Base-by-base conservation (phyloP, 2,113 vertebrate species). In the Hippocampus comes region DNA sequence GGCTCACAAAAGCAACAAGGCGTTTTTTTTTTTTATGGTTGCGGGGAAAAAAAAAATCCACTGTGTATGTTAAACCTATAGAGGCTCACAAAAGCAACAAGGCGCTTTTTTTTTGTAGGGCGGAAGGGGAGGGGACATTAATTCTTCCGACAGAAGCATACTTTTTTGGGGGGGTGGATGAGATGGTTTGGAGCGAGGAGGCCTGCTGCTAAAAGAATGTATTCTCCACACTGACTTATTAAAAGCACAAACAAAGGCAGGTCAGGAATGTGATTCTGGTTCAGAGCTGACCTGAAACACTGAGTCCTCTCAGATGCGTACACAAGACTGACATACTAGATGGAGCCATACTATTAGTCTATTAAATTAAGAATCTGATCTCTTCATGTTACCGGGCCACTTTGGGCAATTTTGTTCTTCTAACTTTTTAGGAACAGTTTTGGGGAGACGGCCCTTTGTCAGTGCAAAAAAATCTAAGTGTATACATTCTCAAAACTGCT, bases 191-290 rank as follows among this genome's bases (percentile, higher is more conserved):
- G 68, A 38, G 64, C 27, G 69, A 9, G 67, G 25, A 67, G 9
- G 18, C 15, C 63, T 6, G 38, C 60, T 71, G 60, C 60, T 68
- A n/a, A 49, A 74, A 76, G 60, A 78, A 70, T 38, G 34, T 49
- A 20, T 78, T 81, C 56, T 76, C 51, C 63, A 79, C 60, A 46
- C 42, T 48, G 70, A 71, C 71, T 65, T 74, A 72, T 83, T 75
- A 65, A 57, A 77, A 82, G 78, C 53, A 78, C 71, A 88, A 85
- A 88, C 78, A 87, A 85, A 84, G 80, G 80, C 74, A 85, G 85
- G 78, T 49, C 14, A 17, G 48, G 10, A 46, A 88, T 87, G 87
- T 71, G 69, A 83, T 38, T 38, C 34, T 38, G 34, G 34, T 63
- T 23, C 49, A 30, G 51, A 60, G 73, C 21, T 78, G 85, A 87